Conservation (phyloP, 2,888 invertebrate genomes). For the Eupsilia transversa region DNA sequence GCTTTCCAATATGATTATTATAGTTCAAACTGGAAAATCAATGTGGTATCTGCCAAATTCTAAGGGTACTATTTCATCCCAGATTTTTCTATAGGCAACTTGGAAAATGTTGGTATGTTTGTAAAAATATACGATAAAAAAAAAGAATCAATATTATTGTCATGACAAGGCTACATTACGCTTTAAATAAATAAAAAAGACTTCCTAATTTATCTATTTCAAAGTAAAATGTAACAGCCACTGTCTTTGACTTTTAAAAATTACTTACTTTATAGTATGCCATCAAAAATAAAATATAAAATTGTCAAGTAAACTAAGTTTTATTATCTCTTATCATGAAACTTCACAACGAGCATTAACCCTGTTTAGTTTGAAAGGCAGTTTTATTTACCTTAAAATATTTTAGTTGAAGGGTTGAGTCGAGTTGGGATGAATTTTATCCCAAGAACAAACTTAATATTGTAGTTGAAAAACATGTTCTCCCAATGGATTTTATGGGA, state of each 20-base stretch:
- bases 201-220: conserved; percentile 24
- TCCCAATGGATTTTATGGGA: no score
- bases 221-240: conserved; percentile 26
- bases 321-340: conserved; percentile 39
- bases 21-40: no score
- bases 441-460: no score
- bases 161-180: conserved; percentile 6
- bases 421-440: no score
- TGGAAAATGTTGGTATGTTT: background rate
- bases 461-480: no score
- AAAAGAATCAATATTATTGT: background rate
- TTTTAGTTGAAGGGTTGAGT: no score
- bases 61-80: background rate
- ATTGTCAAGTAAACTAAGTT: conserved; percentile 15
- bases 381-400: background rate
- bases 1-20: no score
- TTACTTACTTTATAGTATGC: conserved; percentile 25
- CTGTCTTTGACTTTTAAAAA: conserved; percentile 17
- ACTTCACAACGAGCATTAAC: background rate
- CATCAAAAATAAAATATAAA: background rate
- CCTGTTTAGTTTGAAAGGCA: background rate
- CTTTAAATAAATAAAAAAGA: background rate
- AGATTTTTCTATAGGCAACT: background rate
- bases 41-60: background rate
- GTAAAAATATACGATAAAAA: background rate